Conservation (phyloP, 1,140 invertebrate species). For the Penaeus chinensis region DNA sequence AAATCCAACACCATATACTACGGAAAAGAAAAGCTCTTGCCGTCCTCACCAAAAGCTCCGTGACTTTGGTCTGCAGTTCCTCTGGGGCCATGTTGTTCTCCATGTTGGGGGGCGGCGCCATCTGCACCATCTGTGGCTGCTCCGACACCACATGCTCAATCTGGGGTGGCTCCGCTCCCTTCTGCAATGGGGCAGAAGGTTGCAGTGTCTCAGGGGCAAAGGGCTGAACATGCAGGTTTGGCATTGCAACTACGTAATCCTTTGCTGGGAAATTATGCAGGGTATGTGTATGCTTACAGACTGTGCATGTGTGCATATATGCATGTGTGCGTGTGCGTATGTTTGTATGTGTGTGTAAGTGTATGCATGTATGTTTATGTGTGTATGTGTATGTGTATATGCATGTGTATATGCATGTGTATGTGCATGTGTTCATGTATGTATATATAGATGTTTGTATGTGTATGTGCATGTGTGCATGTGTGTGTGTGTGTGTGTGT, state of each 20-base stretch:
- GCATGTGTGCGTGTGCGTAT: too few relatives aligned
- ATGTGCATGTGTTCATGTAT: not conserved
- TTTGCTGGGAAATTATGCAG: too few relatives aligned
- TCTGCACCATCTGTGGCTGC: conserved; percentile 57
- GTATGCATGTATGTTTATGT: too few relatives aligned
- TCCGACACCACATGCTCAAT: conserved; percentile 58
- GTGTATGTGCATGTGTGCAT: not conserved
- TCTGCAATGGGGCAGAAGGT: conserved; percentile 8
- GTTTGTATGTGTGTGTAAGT: too few relatives aligned
- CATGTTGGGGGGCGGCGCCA: conserved; percentile 56
- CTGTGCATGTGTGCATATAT: too few relatives aligned
- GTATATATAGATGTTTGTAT: not conserved
- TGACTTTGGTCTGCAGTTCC: conserved; percentile 58
- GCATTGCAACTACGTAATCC: too few relatives aligned
- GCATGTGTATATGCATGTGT: too few relatives aligned
- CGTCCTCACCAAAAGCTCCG: conserved; percentile 51
- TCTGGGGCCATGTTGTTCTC: conserved; percentile 40
- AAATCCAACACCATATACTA: not conserved
- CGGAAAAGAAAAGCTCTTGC: not conserved
- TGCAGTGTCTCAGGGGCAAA: not conserved
- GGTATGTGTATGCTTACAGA: too few relatives aligned
- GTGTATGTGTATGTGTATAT: too few relatives aligned
- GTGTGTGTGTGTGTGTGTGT: not conserved
- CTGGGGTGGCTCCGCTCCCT: conserved; percentile 51
- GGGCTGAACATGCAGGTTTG: too few relatives aligned